Evolutionary conservation across 2,888 invertebrate genomes (phyloP), one percentile per base, ranked within the genome.

Genomic region (Amitus sp.): DNA sequence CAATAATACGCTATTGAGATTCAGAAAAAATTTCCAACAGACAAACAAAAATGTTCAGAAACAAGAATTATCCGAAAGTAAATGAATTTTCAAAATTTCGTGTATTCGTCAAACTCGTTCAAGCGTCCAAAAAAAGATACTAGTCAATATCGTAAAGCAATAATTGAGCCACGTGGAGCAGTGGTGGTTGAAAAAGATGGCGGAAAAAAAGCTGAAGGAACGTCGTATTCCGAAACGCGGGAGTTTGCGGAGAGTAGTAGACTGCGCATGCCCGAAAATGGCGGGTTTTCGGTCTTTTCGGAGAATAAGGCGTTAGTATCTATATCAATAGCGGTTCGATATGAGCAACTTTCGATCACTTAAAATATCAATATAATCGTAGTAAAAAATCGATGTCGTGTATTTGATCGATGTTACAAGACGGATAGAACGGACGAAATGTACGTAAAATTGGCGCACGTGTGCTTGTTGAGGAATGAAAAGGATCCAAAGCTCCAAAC

Each of bases 221-320:
- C 49, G 28, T 47, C 59, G 59, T 65, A 69, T 68, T 64, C 69
- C 62, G 66, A 68, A 69, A 67, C 67, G 47, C 68, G 65, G 66
- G 65, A 64, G 64, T 50, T 66, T 70, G 70, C 72, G 68, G 73
- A 73, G 73, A 73, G 68, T 71, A 70, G 68, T 73, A 73, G 73
- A 75, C 72, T 74, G 69, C 65, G 58, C 65, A 65, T 65, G 64
- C 56, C 65, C 56, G 60, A 51, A 61, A 52, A 60, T 58, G 42
- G 46, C 46, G 53, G 61, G n/a, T n/a, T n/a, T n/a, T n/a, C n/a
- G n/a, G n/a, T n/a, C 65, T 73, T 70, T 68, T 69, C 67, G 64
- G 65, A 68, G 66, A 60, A 58, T 51, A 66, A 52, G 53, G 65
- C 62, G 50, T 52, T 61, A 55, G 55, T 63, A 60, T 59, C 58